phyloP scores from a whole-genome alignment of 2,113 vertebrate species.

The Pterophyllum scalare region DNA sequence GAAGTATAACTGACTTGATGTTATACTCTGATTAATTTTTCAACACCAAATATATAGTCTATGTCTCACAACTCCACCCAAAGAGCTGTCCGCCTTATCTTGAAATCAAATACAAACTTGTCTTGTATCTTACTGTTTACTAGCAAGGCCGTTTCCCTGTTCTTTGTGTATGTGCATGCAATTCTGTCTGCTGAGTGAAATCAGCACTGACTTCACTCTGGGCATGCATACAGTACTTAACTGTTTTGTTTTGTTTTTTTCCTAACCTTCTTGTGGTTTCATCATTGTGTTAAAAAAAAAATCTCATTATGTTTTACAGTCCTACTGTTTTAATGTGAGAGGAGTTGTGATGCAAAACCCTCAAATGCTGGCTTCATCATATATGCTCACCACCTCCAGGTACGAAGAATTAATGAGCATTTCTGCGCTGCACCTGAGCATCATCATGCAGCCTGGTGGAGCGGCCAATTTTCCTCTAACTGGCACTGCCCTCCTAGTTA shows the following conservation, averaged over 20 bases:
- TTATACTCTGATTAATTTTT: no score
- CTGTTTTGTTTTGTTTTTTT: not conserved
- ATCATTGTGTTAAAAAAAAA: conserved; percentile 25
- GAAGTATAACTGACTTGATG: no score
- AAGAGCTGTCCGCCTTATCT: not conserved
- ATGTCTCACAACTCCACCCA: no score
- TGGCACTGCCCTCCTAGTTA: conserved; percentile 70
- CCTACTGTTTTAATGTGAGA: conserved; percentile 31
- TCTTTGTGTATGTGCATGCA: not conserved
- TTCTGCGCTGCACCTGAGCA: conserved; percentile 69
- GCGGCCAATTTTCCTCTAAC: conserved; percentile 63
- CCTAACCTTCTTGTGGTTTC: conserved; percentile 24
- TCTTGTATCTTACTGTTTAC: not conserved
- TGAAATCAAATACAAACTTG: not conserved
- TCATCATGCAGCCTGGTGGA: conserved; percentile 53
- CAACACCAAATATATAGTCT: no score
- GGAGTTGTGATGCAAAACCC: conserved; percentile 36
- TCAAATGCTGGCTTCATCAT: conserved; percentile 50
- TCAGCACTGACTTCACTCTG: not conserved
- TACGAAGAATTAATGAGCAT: conserved; percentile 70
- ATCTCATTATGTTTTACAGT: conserved; percentile 25
- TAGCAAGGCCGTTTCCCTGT: not conserved
- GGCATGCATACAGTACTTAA: not conserved
- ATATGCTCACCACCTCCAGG: conserved; percentile 46
- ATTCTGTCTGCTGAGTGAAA: not conserved